Base-by-base conservation (phyloP, 1,140 invertebrate genomes). In the Megalopta genalis region DNA sequence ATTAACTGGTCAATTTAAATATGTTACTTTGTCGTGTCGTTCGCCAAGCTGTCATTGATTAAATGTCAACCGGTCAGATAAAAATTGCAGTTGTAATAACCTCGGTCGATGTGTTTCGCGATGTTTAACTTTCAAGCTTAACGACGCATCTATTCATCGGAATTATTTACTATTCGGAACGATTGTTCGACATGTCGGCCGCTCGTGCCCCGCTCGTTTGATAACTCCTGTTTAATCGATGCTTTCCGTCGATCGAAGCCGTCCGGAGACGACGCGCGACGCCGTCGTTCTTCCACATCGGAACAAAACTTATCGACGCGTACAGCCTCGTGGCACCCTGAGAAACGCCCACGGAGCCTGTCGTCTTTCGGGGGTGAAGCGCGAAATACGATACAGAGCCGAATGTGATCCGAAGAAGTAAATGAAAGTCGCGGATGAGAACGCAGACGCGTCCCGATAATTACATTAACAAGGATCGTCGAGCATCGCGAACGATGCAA, bases 1-100 rank as follows among this genome's bases (percentile, higher is more conserved):
- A 77, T 77, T 77, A 71, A 64, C 18, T 12, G 3, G 10, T 21
- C 52, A 32, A 25, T 42, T 77, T 71, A 64, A 72, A 77, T 64
- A 54, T 52, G 52, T 72, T 25, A 64, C 23, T 63, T 72, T 37
- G 18, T 60, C 66, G 52, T 23, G n/a, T n/a, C 49, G 21, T 66
- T 37, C 46, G 63, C 37, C 12, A 57, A n/a, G 1, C 21, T 2
- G 54, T 57, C 54, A 57, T 57, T 57, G 54, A 57, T 57, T 57
- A 57, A 57, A n/a, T n/a, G 54, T 59, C 16, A 32, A 9, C 25
- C 27, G 25, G 71, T 12, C 21, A 25, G 57, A 71, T 25, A 23
- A 23, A 71, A 71, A 18, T 25, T 71, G 37, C 23, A 62, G 21
- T 25, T 46, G 21, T 57, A 57, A 57, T 57, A 57, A 21, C 0